A percentile compares a stretch with the other conserved stretches of the same genome.
phyloP scores from a whole-genome alignment of 2,888 invertebrate genomes.

The Lumbricus terrestris region DNA sequence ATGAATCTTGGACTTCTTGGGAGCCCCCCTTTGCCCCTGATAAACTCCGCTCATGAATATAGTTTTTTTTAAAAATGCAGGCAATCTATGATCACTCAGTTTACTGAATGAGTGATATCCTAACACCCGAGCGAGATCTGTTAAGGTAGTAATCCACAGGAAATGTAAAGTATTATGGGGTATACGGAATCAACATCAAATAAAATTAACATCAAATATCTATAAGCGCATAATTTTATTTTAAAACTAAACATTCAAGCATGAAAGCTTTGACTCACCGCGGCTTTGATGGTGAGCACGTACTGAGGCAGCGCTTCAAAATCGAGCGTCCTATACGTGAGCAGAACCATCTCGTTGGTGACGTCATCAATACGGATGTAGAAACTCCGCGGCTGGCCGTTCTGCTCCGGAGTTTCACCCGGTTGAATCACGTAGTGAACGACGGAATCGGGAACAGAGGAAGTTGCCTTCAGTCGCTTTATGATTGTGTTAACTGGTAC shows the following conservation, averaged over 20 bases:
- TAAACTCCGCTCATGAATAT: too few species aligned
- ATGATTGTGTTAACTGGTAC: slow-evolving; percentile 38
- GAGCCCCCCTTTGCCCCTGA: too few species aligned
- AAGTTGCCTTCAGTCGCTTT: slow-evolving; percentile 35
- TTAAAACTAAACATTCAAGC: not conserved
- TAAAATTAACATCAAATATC: too few species aligned
- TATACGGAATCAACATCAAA: not conserved
- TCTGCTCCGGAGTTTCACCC: slow-evolving; percentile 40
- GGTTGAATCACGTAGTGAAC: slow-evolving; percentile 41
- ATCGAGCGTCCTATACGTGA: slow-evolving; percentile 41
- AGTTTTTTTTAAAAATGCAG: not conserved
- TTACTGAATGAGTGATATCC: too few species aligned
- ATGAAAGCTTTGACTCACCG: slow-evolving; percentile 34
- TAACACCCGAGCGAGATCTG: too few species aligned
- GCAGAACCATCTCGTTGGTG: slow-evolving; percentile 41
- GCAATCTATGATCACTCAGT: not conserved
- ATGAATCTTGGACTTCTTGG: too few species aligned
- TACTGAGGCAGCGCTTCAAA: slow-evolving; percentile 39
- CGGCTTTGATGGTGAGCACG: slow-evolving; percentile 41
- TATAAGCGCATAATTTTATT: not conserved
- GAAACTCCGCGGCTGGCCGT: slow-evolving; percentile 39
- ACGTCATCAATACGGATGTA: slow-evolving; percentile 36
- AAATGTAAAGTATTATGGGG: not conserved
- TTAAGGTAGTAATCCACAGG: not conserved
- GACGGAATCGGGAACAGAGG: slow-evolving; percentile 26